Base-by-base conservation (phyloP, 2,797 vertebrate genomes). In the Diglossa cyanea region DNA sequence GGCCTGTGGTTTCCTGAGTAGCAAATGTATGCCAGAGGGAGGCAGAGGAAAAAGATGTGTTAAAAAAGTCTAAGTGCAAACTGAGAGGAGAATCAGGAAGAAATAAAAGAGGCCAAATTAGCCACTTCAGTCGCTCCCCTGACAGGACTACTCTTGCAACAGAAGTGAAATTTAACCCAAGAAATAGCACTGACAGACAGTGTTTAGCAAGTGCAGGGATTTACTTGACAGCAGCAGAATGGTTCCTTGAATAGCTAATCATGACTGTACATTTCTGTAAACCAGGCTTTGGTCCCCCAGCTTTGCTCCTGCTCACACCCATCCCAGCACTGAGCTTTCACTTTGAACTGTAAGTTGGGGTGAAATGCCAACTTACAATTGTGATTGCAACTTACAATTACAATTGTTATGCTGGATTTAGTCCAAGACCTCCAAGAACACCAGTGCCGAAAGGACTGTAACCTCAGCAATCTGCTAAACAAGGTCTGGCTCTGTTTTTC, bases 1-100 rank as follows among this genome's bases (percentile, higher is more conserved):
- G 75, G 48, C 47, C 30, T 66, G 48, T 60, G 84, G 67, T 92
- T 95, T 95, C 88, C 90, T 73, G 55, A 90, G 66, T 50, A 82
- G 48, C 12, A 80, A 92, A 90, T 13, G 13, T 62, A 9, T 73
- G 73, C 51, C 79, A 88, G 88, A 86, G 73, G 53, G 55, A 78
- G 71, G 53, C 25, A 76, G 40, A 0, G 0, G 78, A 86, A 68
- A 81, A n/a, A 83, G 26, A 85, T 25, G 70, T 23, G 13, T 37
- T 90, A 80, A 72, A 68, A 95, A 88, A 90, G 7, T 2, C 55
- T 53, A 39, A 71, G 23, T 14, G 7, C n/a, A 70, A 76, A 85
- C 6, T 25, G 16, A 21, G 26, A 53, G 16, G 15, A 15, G 18
- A 76, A 78, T 26, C 23, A 45, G 4, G 17, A 89, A 79, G 45